phyloP scores from a whole-genome alignment of 2,797 vertebrate genomes.

The Mus spretus region DNA sequence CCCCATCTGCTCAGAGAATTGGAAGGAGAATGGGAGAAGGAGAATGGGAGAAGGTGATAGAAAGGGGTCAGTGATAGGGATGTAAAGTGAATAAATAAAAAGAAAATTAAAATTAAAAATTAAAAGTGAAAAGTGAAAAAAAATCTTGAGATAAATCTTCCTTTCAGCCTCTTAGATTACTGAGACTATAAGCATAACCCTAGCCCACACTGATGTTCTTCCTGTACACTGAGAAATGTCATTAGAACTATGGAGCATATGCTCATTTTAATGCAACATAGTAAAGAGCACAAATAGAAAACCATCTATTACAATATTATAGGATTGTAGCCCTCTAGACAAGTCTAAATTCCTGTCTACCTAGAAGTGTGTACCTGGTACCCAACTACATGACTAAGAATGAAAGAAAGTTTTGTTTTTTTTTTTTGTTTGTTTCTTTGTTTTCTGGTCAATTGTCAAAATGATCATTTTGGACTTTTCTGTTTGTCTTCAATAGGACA shows the following conservation, averaged over 20 bases:
- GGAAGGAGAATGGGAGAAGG: neutral
- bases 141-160: neutral
- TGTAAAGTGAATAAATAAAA: neutral
- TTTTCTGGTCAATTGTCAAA: neutral
- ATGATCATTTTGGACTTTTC: neutral
- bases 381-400: neutral
- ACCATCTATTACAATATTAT: neutral
- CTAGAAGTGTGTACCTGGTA: neutral
- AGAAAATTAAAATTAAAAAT: neutral
- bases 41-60: neutral
- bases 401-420: neutral
- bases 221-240: neutral
- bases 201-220: neutral
- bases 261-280: conserved; percentile 7
- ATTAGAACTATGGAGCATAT: neutral
- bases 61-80: neutral
- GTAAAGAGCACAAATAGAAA: neutral
- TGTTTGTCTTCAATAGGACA: neutral
- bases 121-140: neutral
- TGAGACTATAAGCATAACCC: neutral
- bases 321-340: neutral
- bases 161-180: neutral
- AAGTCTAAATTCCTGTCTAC: neutral
- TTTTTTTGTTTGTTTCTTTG: neutral
- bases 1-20: neutral